Evolutionary conservation across 2,113 vertebrate species (phyloP).

Genomic region (Ophiodon elongatus): DNA sequence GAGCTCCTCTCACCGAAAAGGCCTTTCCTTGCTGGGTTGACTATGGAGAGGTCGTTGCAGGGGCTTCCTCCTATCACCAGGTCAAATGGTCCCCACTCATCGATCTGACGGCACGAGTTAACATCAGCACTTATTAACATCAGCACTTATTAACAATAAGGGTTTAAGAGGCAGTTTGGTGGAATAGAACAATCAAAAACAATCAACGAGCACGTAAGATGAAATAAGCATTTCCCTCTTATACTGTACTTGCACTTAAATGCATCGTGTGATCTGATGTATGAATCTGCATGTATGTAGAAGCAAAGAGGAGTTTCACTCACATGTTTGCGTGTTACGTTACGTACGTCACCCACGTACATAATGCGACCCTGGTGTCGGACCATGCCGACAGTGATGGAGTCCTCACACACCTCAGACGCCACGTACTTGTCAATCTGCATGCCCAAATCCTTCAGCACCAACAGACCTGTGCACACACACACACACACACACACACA

Average conservation of each 20-base stretch:
- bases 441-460: constrained; percentile 97
- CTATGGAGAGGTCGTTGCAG: constrained; percentile 98
- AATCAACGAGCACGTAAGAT: not conserved
- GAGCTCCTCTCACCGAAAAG: constrained; percentile 87
- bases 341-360: constrained; percentile 97
- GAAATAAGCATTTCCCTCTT: not conserved
- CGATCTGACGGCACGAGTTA: constrained; percentile 85
- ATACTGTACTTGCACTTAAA: not conserved
- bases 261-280: not conserved
- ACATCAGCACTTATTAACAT: not conserved
- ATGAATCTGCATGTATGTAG: not conserved
- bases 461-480: constrained; percentile 88
- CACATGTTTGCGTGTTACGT: constrained; percentile 95
- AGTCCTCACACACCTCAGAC: constrained; percentile 98
- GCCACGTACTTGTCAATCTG: constrained; percentile 97
- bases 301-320: constrained; percentile 69
- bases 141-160: not conserved
- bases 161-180: not conserved
- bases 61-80: constrained; percentile 98
- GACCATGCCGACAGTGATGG: constrained; percentile 98
- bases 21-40: constrained; percentile 97
- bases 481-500: constrained; percentile 14
- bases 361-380: constrained; percentile 96
- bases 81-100: constrained; percentile 98
- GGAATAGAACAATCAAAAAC: not conserved